Evolutionary conservation across 1,140 invertebrate species (phyloP).

Genomic region (Notospermus geniculatus): DNA sequence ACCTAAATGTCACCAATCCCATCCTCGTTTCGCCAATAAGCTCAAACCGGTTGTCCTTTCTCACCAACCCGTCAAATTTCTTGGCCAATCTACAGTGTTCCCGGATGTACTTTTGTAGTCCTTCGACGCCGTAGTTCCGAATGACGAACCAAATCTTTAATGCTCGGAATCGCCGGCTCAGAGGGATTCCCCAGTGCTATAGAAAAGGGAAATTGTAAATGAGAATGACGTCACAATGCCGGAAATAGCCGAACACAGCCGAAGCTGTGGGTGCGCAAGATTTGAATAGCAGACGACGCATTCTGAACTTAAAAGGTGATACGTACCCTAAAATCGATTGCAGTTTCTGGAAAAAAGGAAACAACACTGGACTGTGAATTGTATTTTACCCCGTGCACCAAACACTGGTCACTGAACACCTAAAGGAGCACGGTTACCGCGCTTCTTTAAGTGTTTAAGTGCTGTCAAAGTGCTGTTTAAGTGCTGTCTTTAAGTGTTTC

Average conservation of each 20-base stretch:
- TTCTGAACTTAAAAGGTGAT: too few species aligned
- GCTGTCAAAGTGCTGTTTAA: too few species aligned
- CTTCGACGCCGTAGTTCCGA: constrained; percentile 88
- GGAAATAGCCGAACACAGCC: too few species aligned
- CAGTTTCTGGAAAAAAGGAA: constrained; percentile 65
- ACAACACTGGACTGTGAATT: too few species aligned
- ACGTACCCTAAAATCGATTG: constrained; percentile 85
- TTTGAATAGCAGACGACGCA: too few species aligned
- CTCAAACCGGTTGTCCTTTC: constrained; percentile 86
- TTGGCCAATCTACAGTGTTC: constrained; percentile 91
- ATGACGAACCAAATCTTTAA: constrained; percentile 98
- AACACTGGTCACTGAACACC: too few species aligned
- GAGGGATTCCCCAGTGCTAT: constrained; percentile 94
- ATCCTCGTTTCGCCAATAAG: constrained; percentile 92
- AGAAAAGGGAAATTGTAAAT: constrained; percentile 3
- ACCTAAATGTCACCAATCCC: constrained; percentile 85
- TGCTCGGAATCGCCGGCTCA: constrained; percentile 88
- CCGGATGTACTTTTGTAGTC: constrained; percentile 88
- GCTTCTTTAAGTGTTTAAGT: too few species aligned
- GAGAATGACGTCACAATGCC: too few species aligned
- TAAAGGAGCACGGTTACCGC: too few species aligned
- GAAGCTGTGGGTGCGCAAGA: too few species aligned
- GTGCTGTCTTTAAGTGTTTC: too few species aligned
- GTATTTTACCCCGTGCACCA: too few species aligned
- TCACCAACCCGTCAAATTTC: constrained; percentile 82